phyloP scores from a whole-genome alignment of 1,140 invertebrate genomes.

The Babylonia areolata region DNA sequence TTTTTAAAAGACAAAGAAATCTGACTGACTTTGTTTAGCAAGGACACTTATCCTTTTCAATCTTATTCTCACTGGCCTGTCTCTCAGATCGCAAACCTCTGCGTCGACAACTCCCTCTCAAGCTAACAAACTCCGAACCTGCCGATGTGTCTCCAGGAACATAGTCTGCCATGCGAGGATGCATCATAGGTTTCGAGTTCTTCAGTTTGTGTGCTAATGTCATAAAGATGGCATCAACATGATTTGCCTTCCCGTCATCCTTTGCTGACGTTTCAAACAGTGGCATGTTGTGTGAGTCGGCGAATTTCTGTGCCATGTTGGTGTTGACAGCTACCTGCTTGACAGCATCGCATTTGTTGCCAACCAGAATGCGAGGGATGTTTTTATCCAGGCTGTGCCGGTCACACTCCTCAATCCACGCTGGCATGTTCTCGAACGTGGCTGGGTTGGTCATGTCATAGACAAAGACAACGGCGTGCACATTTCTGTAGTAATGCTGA shows the following conservation, averaged over 20 bases:
- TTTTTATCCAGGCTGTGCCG: constrained; percentile 81
- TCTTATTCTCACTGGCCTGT: not conserved
- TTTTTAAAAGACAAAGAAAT: not conserved
- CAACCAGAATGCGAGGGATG: constrained; percentile 86
- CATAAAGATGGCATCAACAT: constrained; percentile 90
- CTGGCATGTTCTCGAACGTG: constrained; percentile 83
- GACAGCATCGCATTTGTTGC: constrained; percentile 76
- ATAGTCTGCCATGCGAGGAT: constrained; percentile 53
- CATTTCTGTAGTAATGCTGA: constrained; percentile 89
- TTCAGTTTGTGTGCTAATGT: constrained; percentile 84
- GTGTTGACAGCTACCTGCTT: constrained; percentile 82
- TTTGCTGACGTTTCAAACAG: constrained; percentile 89
- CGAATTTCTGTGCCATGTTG: constrained; percentile 81
- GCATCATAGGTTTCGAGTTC: constrained; percentile 74
- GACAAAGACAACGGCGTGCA: constrained; percentile 87
- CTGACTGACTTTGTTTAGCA: constrained; percentile 33
- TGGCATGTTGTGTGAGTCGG: constrained; percentile 86
- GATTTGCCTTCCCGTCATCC: constrained; percentile 85
- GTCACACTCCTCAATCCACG: constrained; percentile 87
- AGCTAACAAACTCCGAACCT: constrained; percentile 44
- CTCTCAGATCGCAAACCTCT: constrained; percentile 48
- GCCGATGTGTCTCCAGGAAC: constrained; percentile 37
- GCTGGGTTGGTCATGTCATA: constrained; percentile 83
- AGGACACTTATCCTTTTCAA: constrained; percentile 47
- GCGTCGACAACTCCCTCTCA: constrained; percentile 57